Evolutionary conservation across 2,888 invertebrate genomes (phyloP), one percentile per base, ranked within the genome.

Genomic region (Spatulosminthurus flaviceps): DNA sequence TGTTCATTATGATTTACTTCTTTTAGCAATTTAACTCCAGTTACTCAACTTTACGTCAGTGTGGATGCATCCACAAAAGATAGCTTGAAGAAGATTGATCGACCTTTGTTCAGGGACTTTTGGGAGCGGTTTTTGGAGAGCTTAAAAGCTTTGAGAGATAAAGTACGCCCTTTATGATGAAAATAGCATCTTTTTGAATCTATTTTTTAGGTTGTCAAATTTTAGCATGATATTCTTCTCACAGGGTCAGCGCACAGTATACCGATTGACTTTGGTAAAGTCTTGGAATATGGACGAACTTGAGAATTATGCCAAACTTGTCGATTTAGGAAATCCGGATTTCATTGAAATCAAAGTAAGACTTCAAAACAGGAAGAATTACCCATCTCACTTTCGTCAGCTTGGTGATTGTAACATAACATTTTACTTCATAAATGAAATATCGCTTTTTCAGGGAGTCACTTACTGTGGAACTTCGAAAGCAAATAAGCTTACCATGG

Each of bases 21-120:
- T 51, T 75, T 29, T 81, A 87, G 86, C 51, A 82, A 86, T 61
- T 78, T 87, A 81, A 86, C 86, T 60, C 90, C 90, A 5, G 90
- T 90, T 1, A 91, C 91, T 1, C 91, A 91, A 86, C 86, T 91
- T 61, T 89, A 91, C 86, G 90, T 91, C 1, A 90, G 90, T 85
- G 90, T 91, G 2, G 91, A 91, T 86, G 91, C 90, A 11, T 88
- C 89, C 79, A 90, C 89, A 21, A 90, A 90, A 86, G 89, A 90
- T 11, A 72, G 71, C 41, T 86, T 91, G 79, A 90, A 90, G 86
- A 90, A 89, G 86, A 90, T 91, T 79, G 91, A 91, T 84, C 87
- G 91, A 1, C 91, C 91, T 1, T 86, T 91, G 42, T 91, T 90
- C 86, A 87, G 87, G 80, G 90, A 91, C 86, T 91, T 90, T 86